Conservation (phyloP, 2,888 invertebrate genomes). For the Pyrgus malvae region DNA sequence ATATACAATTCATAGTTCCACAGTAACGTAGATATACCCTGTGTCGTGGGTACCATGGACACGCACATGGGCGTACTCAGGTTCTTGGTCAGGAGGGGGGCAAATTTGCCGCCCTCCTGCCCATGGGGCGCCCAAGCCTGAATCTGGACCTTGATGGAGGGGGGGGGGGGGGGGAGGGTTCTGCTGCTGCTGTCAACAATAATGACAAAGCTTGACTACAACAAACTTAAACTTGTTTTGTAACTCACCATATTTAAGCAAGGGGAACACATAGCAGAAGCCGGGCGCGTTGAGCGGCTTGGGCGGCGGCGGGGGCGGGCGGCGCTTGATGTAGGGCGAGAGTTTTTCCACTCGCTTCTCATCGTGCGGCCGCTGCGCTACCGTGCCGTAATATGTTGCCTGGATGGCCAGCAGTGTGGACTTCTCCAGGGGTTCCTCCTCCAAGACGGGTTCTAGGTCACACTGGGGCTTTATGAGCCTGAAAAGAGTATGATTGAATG, state of each 20-base stretch:
- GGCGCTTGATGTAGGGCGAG: constrained; percentile 31
- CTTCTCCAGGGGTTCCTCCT: constrained; percentile 83
- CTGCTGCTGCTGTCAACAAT: no score
- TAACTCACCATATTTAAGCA: constrained; percentile 84
- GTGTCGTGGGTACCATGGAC: no score
- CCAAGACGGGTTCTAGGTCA: constrained; percentile 89
- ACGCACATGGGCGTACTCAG: no score
- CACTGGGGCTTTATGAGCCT: constrained; percentile 90
- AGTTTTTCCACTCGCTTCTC: background rate
- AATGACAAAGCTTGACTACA: no score
- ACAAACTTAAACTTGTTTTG: no score
- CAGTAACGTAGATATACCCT: no score
- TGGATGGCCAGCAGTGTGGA: constrained; percentile 86
- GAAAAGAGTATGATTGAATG: background rate
- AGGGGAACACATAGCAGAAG: constrained; percentile 91
- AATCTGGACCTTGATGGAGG: no score
- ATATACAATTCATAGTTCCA: no score
- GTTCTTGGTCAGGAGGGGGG: no score
- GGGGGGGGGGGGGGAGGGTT: no score
- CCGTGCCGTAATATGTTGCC: constrained; percentile 64
- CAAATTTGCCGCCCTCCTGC: no score
- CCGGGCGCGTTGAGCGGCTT: constrained; percentile 85
- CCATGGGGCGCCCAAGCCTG: no score
- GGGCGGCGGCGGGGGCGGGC: constrained; percentile 31
- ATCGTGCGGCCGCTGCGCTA: constrained; percentile 30